Evolutionary conservation across 2,888 invertebrate species (phyloP).

Genomic region (Salpingus planirostris): DNA sequence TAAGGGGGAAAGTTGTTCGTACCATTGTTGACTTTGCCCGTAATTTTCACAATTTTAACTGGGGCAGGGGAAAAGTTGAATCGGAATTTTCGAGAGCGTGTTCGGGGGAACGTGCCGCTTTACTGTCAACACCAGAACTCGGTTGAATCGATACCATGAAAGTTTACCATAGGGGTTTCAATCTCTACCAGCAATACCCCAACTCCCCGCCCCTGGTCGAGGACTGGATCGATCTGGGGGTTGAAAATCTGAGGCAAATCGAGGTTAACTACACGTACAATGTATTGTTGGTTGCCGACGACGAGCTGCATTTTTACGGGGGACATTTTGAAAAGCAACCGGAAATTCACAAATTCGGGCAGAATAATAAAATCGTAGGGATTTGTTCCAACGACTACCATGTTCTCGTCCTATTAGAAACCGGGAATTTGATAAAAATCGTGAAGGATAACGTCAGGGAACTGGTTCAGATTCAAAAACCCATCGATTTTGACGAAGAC

Average conservation of each 20-base stretch:
- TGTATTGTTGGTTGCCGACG: slow-evolving; percentile 14
- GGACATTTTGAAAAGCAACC: too few relatives aligned
- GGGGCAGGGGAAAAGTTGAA: too few relatives aligned
- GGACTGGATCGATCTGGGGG: slow-evolving; percentile 21
- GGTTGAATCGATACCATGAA: slow-evolving; percentile 38
- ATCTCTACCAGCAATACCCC: slow-evolving; percentile 35
- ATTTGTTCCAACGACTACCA: slow-evolving; percentile 26
- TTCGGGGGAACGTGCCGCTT: too few relatives aligned
- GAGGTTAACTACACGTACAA: slow-evolving; percentile 25
- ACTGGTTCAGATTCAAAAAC: slow-evolving; percentile 22
- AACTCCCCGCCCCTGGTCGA: slow-evolving; percentile 19
- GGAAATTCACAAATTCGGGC: neutral
- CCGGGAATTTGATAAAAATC: slow-evolving; percentile 26
- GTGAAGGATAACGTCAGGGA: slow-evolving; percentile 14
- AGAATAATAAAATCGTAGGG: slow-evolving; percentile 12
- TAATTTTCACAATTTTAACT: too few relatives aligned
- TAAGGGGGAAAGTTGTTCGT: too few relatives aligned
- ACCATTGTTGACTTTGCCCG: too few relatives aligned
- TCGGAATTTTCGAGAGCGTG: too few relatives aligned
- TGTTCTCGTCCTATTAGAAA: slow-evolving; percentile 24
- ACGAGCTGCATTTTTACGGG: too few relatives aligned
- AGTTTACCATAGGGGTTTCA: slow-evolving; percentile 37
- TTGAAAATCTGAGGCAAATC: slow-evolving; percentile 22
- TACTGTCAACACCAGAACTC: too few relatives aligned
- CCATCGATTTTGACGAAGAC: slow-evolving; percentile 15